Base-by-base conservation (phyloP, 2,888 invertebrate genomes). In the Chymomyza caudatula region DNA sequence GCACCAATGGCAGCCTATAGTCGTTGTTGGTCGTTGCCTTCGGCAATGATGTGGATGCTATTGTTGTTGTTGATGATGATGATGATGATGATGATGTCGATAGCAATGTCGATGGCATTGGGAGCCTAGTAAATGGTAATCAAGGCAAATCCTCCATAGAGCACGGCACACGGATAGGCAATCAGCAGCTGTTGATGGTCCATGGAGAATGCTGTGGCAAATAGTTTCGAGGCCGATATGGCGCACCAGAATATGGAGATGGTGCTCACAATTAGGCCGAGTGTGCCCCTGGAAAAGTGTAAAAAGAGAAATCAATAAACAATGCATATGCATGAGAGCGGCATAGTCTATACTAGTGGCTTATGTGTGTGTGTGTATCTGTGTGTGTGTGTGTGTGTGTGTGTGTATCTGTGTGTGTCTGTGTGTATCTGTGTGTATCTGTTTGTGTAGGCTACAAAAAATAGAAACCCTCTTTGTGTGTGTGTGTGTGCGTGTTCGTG, bases 111-210 rank as follows among this genome's bases (percentile, higher is more conserved):
- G 29, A 37, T 13, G 29, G 29, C 29, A 29, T 29, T 71, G 52
- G 60, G 64, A 57, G 60, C 71, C 76, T 77, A 75, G 74, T 76
- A 95, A 79, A 95, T 93, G 69, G 95, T 94, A 78, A 95, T 92
- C 71, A 95, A 92, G 53, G 95, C 95, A 89, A 95, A 95, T 63
- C 95, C 94, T 65, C 94, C 94, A 88, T 95, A 95, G 67, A 95
- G 92, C 67, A 95, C 92, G 29, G 94, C 94, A 90, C 95, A 95
- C 13, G 95, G 95, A 91, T 95, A 95, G 65, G 94, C 94, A 77
- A 94, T 92, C 67, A 94, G 90, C 54, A 92, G 91, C 90, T 94
- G 94, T 89, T 94, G 95, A 87, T 93, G 93, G 85, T 94, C 93
- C 94, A 95, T 94, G 69, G 92, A 91, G 74, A 95, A 91, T 22